Evolutionary conservation across 2,888 invertebrate species (phyloP).

Genomic region (Bruchidius siliquastri): DNA sequence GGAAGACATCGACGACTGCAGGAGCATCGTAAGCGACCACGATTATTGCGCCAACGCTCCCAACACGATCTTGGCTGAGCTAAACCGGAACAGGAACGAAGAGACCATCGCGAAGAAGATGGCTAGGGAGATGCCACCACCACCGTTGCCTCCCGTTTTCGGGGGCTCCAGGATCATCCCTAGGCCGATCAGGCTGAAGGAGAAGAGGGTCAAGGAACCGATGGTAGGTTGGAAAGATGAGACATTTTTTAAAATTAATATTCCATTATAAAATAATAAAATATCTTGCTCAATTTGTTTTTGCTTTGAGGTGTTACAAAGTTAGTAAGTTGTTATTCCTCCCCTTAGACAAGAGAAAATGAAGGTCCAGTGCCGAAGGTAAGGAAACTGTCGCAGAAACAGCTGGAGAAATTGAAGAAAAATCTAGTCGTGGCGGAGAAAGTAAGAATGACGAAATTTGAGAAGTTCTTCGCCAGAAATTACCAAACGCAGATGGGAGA

Average conservation of each 20-base stretch:
- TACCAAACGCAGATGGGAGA: conserved; percentile 30
- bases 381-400: conserved; percentile 18
- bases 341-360: neutral
- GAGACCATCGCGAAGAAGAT: neutral
- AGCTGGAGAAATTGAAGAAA: conserved; percentile 21
- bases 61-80: neutral
- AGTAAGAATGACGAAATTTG: conserved; percentile 25
- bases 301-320: no score
- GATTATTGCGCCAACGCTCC: conserved; percentile 14
- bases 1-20: conserved; percentile 14
- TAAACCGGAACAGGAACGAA: neutral
- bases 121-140: neutral
- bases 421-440: conserved; percentile 17
- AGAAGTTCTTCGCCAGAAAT: conserved; percentile 29
- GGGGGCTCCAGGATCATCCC: neutral
- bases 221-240: neutral
- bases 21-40: conserved; percentile 18
- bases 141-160: neutral
- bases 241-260: no score
- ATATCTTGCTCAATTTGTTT: neutral
- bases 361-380: neutral
- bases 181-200: neutral
- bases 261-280: no score
- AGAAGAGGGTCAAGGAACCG: neutral
- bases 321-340: neutral